phyloP scores from a whole-genome alignment of 30 jellyfish, hydroid and myxozoan species.

The Aurelia sp. region DNA sequence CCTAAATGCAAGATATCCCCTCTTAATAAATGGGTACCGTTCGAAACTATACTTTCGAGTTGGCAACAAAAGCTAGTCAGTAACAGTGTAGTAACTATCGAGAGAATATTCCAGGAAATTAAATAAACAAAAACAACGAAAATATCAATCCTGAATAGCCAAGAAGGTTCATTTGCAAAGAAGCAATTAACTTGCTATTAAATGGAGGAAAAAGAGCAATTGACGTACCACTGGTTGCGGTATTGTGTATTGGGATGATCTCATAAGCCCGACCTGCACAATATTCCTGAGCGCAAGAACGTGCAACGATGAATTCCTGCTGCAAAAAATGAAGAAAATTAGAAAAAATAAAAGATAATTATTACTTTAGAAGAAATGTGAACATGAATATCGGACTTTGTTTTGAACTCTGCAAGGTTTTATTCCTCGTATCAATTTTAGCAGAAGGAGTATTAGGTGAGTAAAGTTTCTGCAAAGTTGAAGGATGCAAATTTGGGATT shows the following conservation, averaged over 20 bases:
- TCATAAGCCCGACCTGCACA: constrained; percentile 64
- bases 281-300: neutral
- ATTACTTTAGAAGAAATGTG: constrained; percentile 46
- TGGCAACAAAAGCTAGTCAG: no score
- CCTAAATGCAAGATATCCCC: no score
- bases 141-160: no score
- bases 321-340: constrained; percentile 7
- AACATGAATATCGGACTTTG: constrained; percentile 37
- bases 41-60: no score
- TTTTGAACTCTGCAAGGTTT: constrained; percentile 46
- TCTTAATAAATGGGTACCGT: no score
- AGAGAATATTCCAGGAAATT: no score
- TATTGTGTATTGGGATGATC: constrained; percentile 51
- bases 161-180: neutral
- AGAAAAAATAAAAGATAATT: neutral
- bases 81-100: no score
- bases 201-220: neutral
- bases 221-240: constrained; percentile 52
- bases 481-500: neutral
- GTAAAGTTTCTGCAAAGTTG: neutral
- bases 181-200: neutral
- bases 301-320: neutral
- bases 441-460: constrained; percentile 28
- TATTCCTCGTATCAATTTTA: constrained; percentile 1
- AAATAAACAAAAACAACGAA: no score